These are phyloP conservation scores for Atopsyche davidsoni DNA, from an alignment of 1,140 invertebrate genomes.

Conservation along the genomic window DNA sequence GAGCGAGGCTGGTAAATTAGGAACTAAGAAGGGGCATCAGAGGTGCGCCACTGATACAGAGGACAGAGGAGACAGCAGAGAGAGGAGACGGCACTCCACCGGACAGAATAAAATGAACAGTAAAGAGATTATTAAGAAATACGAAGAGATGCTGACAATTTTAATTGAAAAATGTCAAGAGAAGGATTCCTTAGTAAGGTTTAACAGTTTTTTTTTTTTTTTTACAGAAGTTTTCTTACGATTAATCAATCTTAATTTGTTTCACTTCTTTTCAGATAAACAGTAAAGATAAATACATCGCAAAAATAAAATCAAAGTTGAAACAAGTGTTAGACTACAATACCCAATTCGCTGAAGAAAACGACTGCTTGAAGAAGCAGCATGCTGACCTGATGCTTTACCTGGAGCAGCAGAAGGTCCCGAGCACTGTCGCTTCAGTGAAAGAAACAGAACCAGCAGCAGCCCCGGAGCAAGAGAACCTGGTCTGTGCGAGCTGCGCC, in stretches of 20 bases:
- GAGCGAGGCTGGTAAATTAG: not conserved
- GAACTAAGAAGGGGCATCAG: too few species aligned
- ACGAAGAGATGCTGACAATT: conserved; percentile 24
- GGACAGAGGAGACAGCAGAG: too few species aligned
- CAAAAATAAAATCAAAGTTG: conserved; percentile 23
- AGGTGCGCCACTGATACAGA: not conserved
- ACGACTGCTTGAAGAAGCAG: conserved; percentile 23
- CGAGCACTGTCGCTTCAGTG: conserved; percentile 12
- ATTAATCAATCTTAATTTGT: not conserved
- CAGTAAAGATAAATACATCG: conserved; percentile 19
- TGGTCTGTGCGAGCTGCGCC: conserved; percentile 18
- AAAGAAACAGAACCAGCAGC: conserved; percentile 17
- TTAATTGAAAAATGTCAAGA: conserved; percentile 21
- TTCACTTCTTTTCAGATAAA: conserved; percentile 20
- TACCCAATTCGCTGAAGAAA: conserved; percentile 29
- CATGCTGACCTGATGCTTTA: conserved; percentile 27
- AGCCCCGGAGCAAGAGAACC: not conserved
- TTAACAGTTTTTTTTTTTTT: not conserved
- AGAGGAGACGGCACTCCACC: too few species aligned
- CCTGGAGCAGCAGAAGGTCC: conserved; percentile 26
- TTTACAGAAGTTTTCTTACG: not conserved
- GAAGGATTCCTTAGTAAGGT: conserved; percentile 20
- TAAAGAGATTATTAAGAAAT: conserved; percentile 21
- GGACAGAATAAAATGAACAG: conserved; percentile 1
- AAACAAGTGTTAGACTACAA: conserved; percentile 22